A percentile compares a stretch with the other conserved stretches of the same genome.
phyloP scores from a whole-genome alignment of 2,113 vertebrate species.

The Rana temporaria region DNA sequence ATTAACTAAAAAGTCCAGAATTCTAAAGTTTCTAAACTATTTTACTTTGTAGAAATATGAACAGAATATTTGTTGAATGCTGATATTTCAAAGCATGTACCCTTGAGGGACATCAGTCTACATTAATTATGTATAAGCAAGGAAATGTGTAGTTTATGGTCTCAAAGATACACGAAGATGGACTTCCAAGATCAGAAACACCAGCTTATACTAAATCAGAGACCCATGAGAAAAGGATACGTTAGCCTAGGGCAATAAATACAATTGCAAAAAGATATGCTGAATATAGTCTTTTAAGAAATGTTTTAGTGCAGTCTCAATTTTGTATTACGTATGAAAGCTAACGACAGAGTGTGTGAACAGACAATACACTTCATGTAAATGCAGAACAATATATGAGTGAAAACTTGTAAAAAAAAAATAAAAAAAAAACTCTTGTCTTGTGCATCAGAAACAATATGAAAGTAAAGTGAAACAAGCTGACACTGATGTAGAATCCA shows the following conservation, averaged over 20 bases:
- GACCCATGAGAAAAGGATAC: constrained; percentile 41
- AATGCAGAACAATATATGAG: background rate
- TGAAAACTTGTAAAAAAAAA: constrained; percentile 11
- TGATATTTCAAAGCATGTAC: constrained; percentile 52
- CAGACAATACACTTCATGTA: constrained; percentile 45
- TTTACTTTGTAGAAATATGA: constrained; percentile 45
- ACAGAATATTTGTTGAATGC: constrained; percentile 41
- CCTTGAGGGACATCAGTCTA: constrained; percentile 16
- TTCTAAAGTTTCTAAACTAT: constrained; percentile 49
- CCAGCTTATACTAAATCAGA: constrained; percentile 55
- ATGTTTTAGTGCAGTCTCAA: constrained; percentile 47
- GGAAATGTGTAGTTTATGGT: constrained; percentile 42
- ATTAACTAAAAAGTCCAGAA: constrained; percentile 14
- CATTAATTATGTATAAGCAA: constrained; percentile 58
- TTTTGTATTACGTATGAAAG: constrained; percentile 45
- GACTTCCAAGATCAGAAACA: constrained; percentile 51
- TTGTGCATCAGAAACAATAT: background rate
- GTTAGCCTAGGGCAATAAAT: constrained; percentile 48
- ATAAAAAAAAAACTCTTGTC: constrained; percentile 19
- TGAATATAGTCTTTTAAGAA: constrained; percentile 54
- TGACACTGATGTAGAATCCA: background rate
- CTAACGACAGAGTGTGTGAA: constrained; percentile 18
- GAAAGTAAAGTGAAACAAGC: background rate
- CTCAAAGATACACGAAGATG: constrained; percentile 51
- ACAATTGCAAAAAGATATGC: constrained; percentile 53